Evolutionary conservation across 2,113 vertebrate species (phyloP).

Genomic region (Platichthys flesus): DNA sequence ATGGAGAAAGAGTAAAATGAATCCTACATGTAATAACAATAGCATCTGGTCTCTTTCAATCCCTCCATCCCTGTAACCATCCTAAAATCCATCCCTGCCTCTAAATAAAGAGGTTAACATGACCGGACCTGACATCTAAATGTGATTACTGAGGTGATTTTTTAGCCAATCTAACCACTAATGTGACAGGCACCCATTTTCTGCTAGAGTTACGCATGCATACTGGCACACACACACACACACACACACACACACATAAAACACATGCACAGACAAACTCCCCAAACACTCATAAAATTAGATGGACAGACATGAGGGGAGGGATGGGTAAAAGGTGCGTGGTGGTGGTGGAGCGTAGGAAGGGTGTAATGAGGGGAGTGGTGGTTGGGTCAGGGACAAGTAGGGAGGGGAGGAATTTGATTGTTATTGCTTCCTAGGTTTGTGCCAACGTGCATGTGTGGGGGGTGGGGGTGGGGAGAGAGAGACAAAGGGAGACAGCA

Average conservation of each 20-base stretch:
- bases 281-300: constrained; percentile 73
- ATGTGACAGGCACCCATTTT: constrained; percentile 77
- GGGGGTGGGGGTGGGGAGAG: not conserved
- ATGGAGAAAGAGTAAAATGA: not conserved
- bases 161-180: constrained; percentile 76
- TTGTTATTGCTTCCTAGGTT: constrained; percentile 63
- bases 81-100: constrained; percentile 68
- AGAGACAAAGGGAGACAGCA: not conserved
- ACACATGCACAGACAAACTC: constrained; percentile 50
- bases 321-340: constrained; percentile 65
- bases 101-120: constrained; percentile 78
- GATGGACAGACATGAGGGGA: constrained; percentile 72
- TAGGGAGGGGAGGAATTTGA: constrained; percentile 52
- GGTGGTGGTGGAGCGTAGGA: constrained; percentile 28
- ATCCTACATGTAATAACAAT: not conserved
- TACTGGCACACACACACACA: constrained; percentile 7
- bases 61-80: constrained; percentile 51
- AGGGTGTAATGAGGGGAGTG: not conserved
- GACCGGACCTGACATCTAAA: constrained; percentile 61
- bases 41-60: constrained; percentile 23
- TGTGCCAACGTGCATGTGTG: constrained; percentile 10
- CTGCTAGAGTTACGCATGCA: constrained; percentile 42
- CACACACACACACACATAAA: constrained; percentile 19
- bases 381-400: constrained; percentile 37
- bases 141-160: constrained; percentile 76